Evolutionary conservation across 2,888 invertebrate species (phyloP), one percentile per base, ranked within the genome.

Genomic region (Metalampra italica): DNA sequence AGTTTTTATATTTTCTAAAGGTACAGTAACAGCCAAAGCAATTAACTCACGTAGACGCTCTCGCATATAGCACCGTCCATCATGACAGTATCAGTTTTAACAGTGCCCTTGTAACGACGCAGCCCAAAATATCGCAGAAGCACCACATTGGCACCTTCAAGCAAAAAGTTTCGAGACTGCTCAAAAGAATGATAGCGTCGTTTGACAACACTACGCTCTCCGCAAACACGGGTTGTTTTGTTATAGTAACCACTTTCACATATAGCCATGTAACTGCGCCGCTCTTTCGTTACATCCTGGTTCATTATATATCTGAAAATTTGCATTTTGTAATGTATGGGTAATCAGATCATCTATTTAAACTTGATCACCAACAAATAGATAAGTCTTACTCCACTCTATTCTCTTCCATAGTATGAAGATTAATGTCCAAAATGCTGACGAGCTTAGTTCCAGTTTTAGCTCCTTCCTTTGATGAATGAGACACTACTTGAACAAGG

Each of bases 361-460:
- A 22, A 22, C 22, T 22, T 22, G 22, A 22, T 22, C 22, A 22
- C 5, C 22, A 22, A 22, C 2, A 22, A 22, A 22, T 22, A 22
- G 22, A 22, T 3, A 5, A 22, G 22, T 22, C 78, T 82, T 69
- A 91, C 91, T 91, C 91, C 34, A 79, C 86, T 76, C 92, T 87
- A 62, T 92, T 92, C 71, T 93, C 93, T 83, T 93, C 92, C 71
- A 93, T 83, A 11, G 92, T 93, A 56, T 92, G 92, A 47, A 93
- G 80, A 62, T 92, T 90, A 53, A 83, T 78, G 58, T 92, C 91
- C 51, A 91, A 75, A 72, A 92, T 92, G 58, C 91, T 88, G 45
- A 92, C 90, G 50, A 93, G 82, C 60, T 91, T 91, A 9, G 92
- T 90, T 9, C 92, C 92, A 49, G 90, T 90, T 65, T 91, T 91